Percentiles rank a stretch among this genome's conserved stretches.
phyloP scores from a whole-genome alignment of 1,140 invertebrate genomes.

The Bactericera cockerelli region DNA sequence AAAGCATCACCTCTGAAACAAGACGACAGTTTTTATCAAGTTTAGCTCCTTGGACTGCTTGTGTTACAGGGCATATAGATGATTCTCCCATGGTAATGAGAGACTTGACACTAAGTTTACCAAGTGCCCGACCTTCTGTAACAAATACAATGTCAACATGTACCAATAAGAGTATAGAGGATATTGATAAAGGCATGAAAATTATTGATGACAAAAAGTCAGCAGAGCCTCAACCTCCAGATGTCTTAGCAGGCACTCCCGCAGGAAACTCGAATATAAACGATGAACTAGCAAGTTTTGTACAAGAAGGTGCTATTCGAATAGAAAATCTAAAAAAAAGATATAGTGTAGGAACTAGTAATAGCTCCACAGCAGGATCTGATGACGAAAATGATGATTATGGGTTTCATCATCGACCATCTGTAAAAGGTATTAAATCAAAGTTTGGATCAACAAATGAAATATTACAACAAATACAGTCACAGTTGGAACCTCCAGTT shows the following conservation, averaged over 20 bases:
- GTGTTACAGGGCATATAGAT: constrained; percentile 32
- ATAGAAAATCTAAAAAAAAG: constrained; percentile 65
- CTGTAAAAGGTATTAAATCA: constrained; percentile 57
- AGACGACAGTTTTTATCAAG: constrained; percentile 58
- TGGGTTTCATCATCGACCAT: constrained; percentile 71
- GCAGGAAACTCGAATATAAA: constrained; percentile 31
- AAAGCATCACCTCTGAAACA: constrained; percentile 30
- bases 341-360: constrained; percentile 28
- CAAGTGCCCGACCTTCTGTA: constrained; percentile 33
- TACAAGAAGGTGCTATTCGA: constrained; percentile 60
- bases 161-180: constrained; percentile 45
- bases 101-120: constrained; percentile 11
- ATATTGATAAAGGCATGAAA: constrained; percentile 42
- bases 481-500: constrained; percentile 39
- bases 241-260: constrained; percentile 56
- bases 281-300: constrained; percentile 68
- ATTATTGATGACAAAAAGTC: constrained; percentile 32
- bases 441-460: constrained; percentile 62
- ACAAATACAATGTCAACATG: constrained; percentile 28
- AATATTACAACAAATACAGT: constrained; percentile 63
- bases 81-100: constrained; percentile 6
- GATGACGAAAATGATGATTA: constrained; percentile 74
- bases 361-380: constrained; percentile 25
- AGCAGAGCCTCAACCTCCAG: constrained; percentile 36
- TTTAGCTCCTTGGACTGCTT: constrained; percentile 52